Evolutionary conservation across 2,113 vertebrate genomes (phyloP), one percentile per base, ranked within the genome.

Genomic region (Cyanoramphus novaezelandiae): DNA sequence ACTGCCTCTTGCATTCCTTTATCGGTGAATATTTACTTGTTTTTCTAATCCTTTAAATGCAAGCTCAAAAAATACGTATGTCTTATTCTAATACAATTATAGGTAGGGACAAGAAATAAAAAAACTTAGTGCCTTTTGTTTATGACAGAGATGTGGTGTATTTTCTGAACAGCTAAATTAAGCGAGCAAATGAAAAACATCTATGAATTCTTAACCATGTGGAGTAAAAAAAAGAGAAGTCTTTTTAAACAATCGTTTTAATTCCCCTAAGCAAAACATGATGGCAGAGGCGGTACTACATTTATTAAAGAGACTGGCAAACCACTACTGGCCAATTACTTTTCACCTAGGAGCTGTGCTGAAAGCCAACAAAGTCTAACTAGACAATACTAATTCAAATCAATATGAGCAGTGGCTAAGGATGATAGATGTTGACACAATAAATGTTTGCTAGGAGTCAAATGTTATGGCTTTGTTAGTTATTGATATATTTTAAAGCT

Each of bases 251-350:
- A 33, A 25, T 5, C 39, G 13, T 52, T 88, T 78, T 53, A 79
- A 67, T 29, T 57, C 67, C 13, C 55, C 25, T n/a, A 35, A 70
- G 50, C 23, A 92, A 80, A 86, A 67, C 12, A 28, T 15, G 57
- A 67, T 43, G 37, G 47, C n/a, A n/a, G 52, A 89, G 33, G 59
- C 1, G 0, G 21, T 68, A 68, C n/a, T 39, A 37, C 0, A 1
- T 53, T 80, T 57, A 92, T n/a, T 76, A 50, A 67, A 94, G 52
- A 77, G 31, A 81, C 13, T n/a, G n/a, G 12, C 14, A 71, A 86
- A 90, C 33, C 46, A 5, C 23, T 84, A 25, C 7, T 47, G 37
- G 52, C 16, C n/a, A 29, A n/a, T 44, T 62, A 87, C 60, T 82
- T 92, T 90, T 76, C 41, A 63, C 8, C 19, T 35, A 57, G 24